Evolutionary conservation across 2,113 vertebrate genomes (phyloP).

Genomic region (Embiotoca jacksoni): DNA sequence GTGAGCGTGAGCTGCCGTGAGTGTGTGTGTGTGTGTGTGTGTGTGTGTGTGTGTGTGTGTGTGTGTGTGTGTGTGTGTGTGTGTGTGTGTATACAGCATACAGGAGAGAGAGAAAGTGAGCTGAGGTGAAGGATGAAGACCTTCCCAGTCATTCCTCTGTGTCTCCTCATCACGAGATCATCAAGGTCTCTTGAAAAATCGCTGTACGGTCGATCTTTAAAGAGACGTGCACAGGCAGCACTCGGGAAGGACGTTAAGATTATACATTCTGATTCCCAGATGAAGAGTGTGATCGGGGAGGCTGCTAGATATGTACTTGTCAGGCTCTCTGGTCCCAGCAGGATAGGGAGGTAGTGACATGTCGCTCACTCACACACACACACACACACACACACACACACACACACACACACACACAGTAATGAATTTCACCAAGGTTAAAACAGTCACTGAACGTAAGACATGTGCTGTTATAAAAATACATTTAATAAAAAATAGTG

Average conservation of each 20-base stretch:
- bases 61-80: too few relatives aligned
- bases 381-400: neutral
- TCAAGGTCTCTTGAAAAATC: constrained; percentile 44
- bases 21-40: constrained; percentile 11
- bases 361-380: constrained; percentile 1
- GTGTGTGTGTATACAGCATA: constrained; percentile 6
- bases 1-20: constrained; percentile 6
- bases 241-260: constrained; percentile 13
- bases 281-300: constrained; percentile 36
- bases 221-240: constrained; percentile 13
- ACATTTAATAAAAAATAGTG: constrained; percentile 11
- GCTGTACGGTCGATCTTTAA: neutral
- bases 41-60: too few relatives aligned
- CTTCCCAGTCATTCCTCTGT: constrained; percentile 13
- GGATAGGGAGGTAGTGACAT: constrained; percentile 24
- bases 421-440: constrained; percentile 19
- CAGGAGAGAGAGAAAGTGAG: neutral
- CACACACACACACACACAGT: neutral
- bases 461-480: constrained; percentile 4
- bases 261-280: constrained; percentile 44
- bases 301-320: constrained; percentile 34
- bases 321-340: constrained; percentile 32
- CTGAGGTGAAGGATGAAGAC: constrained; percentile 32
- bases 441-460: constrained; percentile 2
- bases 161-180: constrained; percentile 2